Conservation (phyloP, 2,888 invertebrate species). For the Zele albiditarsus region DNA sequence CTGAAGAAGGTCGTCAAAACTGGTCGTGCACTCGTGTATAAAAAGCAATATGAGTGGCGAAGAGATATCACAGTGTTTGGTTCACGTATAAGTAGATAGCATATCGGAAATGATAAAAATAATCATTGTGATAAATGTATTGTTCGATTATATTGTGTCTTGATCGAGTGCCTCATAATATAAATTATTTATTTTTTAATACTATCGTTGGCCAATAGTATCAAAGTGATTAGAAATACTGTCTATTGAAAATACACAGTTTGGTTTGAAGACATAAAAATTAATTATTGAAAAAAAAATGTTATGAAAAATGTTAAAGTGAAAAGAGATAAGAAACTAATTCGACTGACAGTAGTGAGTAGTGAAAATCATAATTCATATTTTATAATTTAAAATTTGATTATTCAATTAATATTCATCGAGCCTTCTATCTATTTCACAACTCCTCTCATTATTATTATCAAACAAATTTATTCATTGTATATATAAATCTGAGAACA, state of each 20-base stretch:
- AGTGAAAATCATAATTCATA: slow-evolving; percentile 35
- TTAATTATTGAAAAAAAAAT: not conserved
- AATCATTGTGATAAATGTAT: not conserved
- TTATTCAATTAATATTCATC: too few relatives aligned
- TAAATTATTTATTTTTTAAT: not conserved
- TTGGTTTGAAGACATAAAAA: not conserved
- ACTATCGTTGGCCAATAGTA: too few relatives aligned
- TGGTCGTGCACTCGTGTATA: not conserved
- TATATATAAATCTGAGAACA: too few relatives aligned
- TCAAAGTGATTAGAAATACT: too few relatives aligned
- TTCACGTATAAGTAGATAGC: too few relatives aligned
- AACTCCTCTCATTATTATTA: too few relatives aligned
- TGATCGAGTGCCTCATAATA: not conserved
- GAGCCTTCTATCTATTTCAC: too few relatives aligned
- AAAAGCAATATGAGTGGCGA: not conserved
- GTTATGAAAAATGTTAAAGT: not conserved
- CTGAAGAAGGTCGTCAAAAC: not conserved
- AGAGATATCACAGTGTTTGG: not conserved
- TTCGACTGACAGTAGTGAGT: slow-evolving; percentile 63
- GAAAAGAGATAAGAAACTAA: slow-evolving; percentile 44
- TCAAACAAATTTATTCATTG: too few relatives aligned
- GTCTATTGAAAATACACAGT: not conserved
- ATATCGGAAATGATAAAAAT: too few relatives aligned
- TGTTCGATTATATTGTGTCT: not conserved
- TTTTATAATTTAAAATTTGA: not conserved